Base-by-base conservation (phyloP, 2,797 vertebrate species). In the Peromyscus nudipes region DNA sequence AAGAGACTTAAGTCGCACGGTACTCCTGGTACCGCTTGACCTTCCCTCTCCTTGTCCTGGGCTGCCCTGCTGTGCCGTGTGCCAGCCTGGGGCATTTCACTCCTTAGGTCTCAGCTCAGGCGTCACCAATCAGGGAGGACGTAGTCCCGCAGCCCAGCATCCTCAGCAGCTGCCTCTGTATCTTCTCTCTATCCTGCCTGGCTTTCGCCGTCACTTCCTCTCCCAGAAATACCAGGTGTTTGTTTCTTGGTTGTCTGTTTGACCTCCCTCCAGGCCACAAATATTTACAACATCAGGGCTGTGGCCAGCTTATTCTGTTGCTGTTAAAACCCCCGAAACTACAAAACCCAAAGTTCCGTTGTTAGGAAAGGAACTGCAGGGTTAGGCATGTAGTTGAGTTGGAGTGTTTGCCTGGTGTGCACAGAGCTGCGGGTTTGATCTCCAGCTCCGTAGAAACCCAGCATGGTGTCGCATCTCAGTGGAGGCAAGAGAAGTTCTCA, bases 1-100 rank as follows among this genome's bases (percentile, higher is more conserved):
- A 67, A 81, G 77, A 90, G 76, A 91, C 65, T 95, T 55, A 83
- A 71, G 82, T 83, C 49, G 73, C 55, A 40, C 52, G 76, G 69
- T 27, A 21, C 46, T 21, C 34, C 37, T 19, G 1, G 29, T 10
- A 16, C 43, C 31, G 65, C 57, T 2, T 64, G 62, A 40, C 60
- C 55, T n/a, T 4, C 29, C 31, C 34, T 46, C n/a, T 52, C 7
- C 16, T 3, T 37, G 31, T 7, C 21, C 43, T 79, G 2, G 46
- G 87, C 55, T 55, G 27, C 49, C 49, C 73, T 2, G 3, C 43
- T 62, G n/a, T 65, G 34, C 75, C 34, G 29, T 46, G 71, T 17
- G 71, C 43, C 31, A 49, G 55, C 75, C 73, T 55, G 71, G 37
- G 29, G 29, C 55, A 31, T 65, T 69, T n/a, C 40, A 40, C 13